phyloP scores from a whole-genome alignment of 2,797 vertebrate species.

The Anas georgica region DNA sequence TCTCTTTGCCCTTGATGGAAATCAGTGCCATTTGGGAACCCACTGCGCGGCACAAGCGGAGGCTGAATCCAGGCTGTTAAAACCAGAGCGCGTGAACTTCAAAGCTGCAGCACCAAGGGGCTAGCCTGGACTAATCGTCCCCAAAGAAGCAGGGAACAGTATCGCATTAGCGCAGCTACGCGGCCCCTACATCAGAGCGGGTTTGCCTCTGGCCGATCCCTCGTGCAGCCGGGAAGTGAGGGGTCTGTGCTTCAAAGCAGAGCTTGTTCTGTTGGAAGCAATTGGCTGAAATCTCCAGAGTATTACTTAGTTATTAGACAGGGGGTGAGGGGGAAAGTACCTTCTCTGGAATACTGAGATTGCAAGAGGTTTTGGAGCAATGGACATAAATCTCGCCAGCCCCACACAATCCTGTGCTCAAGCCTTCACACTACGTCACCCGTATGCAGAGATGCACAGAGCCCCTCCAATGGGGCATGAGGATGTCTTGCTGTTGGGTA shows the following conservation, averaged over 20 bases:
- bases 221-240: background rate
- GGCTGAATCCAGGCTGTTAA: background rate
- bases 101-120: background rate
- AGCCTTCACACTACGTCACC: background rate
- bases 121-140: background rate
- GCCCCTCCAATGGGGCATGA: background rate
- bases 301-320: background rate
- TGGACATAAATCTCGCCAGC: background rate
- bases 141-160: background rate
- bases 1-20: background rate
- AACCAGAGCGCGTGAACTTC: background rate
- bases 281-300: background rate
- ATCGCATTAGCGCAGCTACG: rapidly evolving
- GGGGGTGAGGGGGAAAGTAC: rapidly evolving
- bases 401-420: background rate
- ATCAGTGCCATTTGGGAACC: background rate
- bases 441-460: background rate
- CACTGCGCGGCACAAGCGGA: rapidly evolving
- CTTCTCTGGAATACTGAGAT: background rate
- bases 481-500: background rate
- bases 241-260: background rate
- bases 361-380: background rate
- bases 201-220: background rate
- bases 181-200: rapidly evolving
- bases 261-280: background rate